Conservation (phyloP, 2,888 invertebrate genomes). For the Onthophagus sagittarius region DNA sequence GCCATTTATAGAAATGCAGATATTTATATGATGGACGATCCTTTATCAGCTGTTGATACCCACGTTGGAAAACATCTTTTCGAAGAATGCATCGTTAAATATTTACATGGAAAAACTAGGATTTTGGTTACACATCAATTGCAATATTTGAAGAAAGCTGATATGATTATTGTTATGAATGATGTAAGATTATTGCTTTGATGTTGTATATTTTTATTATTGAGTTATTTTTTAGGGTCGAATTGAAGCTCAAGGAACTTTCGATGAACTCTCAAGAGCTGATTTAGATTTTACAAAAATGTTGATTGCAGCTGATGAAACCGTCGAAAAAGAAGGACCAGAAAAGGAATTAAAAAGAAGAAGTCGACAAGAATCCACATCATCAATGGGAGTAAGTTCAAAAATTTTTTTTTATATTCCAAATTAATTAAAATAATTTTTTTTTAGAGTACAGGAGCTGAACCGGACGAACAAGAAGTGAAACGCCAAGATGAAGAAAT, state of each 20-base stretch:
- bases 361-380: slow-evolving; percentile 28
- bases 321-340: slow-evolving; percentile 39
- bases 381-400: slow-evolving; percentile 31
- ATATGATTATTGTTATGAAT: slow-evolving; percentile 54
- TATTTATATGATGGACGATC: slow-evolving; percentile 76
- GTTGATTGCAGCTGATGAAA: slow-evolving; percentile 34
- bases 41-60: slow-evolving; percentile 75
- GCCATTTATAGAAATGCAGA: slow-evolving; percentile 74
- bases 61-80: slow-evolving; percentile 73
- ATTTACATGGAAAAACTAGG: slow-evolving; percentile 56
- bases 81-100: slow-evolving; percentile 63
- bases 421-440: slow-evolving; percentile 3
- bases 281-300: slow-evolving; percentile 60
- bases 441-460: slow-evolving; percentile 28
- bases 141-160: slow-evolving; percentile 58
- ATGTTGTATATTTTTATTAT: background rate
- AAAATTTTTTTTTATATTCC: no score
- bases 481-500: slow-evolving; percentile 29
- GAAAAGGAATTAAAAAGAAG: slow-evolving; percentile 8
- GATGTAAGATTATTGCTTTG: slow-evolving; percentile 44
- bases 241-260: slow-evolving; percentile 58
- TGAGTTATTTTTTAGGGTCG: slow-evolving; percentile 47
- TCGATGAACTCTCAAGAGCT: slow-evolving; percentile 54
- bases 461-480: slow-evolving; percentile 31
- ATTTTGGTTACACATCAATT: slow-evolving; percentile 71